Evolutionary conservation across 2,888 invertebrate genomes (phyloP).

Genomic region (Caradrina kadenii): DNA sequence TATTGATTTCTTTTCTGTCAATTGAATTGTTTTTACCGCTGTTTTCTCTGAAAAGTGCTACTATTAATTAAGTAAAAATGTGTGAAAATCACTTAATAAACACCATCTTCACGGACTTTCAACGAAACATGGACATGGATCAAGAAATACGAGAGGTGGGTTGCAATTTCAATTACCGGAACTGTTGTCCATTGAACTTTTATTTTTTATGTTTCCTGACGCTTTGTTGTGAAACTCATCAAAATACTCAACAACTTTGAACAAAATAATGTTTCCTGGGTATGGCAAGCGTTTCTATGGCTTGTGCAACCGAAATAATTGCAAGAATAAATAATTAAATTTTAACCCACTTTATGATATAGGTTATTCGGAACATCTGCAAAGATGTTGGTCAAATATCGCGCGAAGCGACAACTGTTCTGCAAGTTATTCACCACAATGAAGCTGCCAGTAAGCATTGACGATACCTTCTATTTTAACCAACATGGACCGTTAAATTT

Average conservation of each 20-base stretch:
- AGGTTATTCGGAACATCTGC: conserved; percentile 93
- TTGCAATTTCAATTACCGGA: background rate
- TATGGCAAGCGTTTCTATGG: background rate
- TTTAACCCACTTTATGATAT: conserved; percentile 25
- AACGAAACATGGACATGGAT: conserved; percentile 94
- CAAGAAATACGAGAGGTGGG: conserved; percentile 94
- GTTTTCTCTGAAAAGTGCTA: background rate
- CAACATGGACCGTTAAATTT: no score
- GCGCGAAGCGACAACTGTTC: conserved; percentile 94
- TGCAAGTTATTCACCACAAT: conserved; percentile 96
- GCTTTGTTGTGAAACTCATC: background rate
- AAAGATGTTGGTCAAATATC: conserved; percentile 94
- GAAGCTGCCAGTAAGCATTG: conserved; percentile 92
- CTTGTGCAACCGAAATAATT: background rate
- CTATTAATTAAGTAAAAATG: conserved; percentile 52
- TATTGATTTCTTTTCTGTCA: conserved; percentile 34
- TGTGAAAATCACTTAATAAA: conserved; percentile 71
- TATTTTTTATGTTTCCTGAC: conserved; percentile 1
- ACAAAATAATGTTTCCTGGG: background rate
- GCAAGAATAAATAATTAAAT: conserved; percentile 5
- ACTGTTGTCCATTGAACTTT: background rate
- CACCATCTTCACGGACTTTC: conserved; percentile 93
- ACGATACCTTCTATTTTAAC: background rate
- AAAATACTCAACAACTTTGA: conserved; percentile 8
- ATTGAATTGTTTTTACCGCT: conserved; percentile 34